A percentile compares a stretch with the other conserved stretches of the same genome.
Evolutionary conservation across 1,140 invertebrate genomes (phyloP).

Genomic region (Apis cerana): DNA sequence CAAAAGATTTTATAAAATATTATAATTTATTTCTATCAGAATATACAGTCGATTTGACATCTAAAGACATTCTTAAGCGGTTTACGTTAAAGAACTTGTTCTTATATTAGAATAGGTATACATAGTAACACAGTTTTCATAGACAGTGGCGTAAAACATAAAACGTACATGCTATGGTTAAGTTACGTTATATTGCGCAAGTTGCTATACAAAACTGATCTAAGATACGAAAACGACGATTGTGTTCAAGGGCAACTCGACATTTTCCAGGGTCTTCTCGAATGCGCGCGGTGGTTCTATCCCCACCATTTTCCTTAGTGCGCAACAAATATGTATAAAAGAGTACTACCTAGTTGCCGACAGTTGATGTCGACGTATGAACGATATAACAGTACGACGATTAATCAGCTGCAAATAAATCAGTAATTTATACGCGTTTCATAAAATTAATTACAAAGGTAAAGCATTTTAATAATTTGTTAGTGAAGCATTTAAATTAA

Average conservation of each 20-base stretch:
- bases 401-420: neutral
- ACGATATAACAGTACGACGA: neutral
- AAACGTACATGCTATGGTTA: neutral
- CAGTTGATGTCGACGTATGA: slow-evolving; percentile 9
- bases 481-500: neutral
- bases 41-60: too few species aligned
- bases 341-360: neutral
- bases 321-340: slow-evolving; percentile 21
- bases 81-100: too few species aligned
- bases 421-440: neutral
- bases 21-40: too few species aligned
- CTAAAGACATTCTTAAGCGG: too few species aligned
- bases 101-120: too few species aligned
- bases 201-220: neutral
- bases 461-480: neutral
- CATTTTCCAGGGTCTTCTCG: slow-evolving; percentile 17
- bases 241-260: neutral
- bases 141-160: too few species aligned
- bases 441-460: neutral
- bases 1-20: too few species aligned
- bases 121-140: neutral
- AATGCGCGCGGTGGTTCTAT: neutral
- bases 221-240: neutral
- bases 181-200: neutral
- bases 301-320: neutral